A percentile compares a stretch with the other conserved stretches of the same genome.
These are phyloP conservation scores for Agriopis aurantiaria DNA, from an alignment of 2,888 invertebrate species.

Conservation along the genomic window DNA sequence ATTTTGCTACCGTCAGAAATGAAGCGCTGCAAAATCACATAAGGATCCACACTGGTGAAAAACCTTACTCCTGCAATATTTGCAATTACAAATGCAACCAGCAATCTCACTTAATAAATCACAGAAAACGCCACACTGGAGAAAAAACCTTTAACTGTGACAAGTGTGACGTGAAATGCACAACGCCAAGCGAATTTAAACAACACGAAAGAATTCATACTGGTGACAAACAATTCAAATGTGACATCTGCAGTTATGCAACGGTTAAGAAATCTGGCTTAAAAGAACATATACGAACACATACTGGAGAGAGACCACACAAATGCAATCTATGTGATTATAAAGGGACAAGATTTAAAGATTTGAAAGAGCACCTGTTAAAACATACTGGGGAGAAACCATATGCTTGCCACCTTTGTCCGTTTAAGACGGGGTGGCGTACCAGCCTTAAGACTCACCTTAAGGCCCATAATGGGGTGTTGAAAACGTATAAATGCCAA, in stretches of 20 bases:
- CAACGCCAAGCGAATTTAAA: neutral
- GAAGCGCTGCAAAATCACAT: neutral
- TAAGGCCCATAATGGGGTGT: neutral
- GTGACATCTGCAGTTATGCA: neutral
- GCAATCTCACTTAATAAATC: neutral
- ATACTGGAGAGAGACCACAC: neutral
- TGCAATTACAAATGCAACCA: neutral
- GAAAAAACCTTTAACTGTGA: neutral
- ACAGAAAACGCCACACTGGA: constrained; percentile 4
- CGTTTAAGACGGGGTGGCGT: neutral
- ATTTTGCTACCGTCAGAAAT: neutral
- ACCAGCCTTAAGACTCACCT: neutral
- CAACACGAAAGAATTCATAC: neutral
- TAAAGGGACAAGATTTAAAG: neutral
- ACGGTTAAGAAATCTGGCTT: neutral
- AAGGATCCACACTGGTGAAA: neutral
- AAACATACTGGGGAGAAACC: neutral
- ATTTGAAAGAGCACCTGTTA: neutral
- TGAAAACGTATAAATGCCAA: neutral
- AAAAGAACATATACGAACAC: neutral
- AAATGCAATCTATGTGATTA: neutral
- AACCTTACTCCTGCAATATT: neutral
- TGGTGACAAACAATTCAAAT: neutral
- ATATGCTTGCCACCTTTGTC: neutral
- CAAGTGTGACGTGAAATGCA: neutral